Evolutionary conservation across 2,888 invertebrate genomes (phyloP).

Genomic region (Drosophila percnosoma): DNA sequence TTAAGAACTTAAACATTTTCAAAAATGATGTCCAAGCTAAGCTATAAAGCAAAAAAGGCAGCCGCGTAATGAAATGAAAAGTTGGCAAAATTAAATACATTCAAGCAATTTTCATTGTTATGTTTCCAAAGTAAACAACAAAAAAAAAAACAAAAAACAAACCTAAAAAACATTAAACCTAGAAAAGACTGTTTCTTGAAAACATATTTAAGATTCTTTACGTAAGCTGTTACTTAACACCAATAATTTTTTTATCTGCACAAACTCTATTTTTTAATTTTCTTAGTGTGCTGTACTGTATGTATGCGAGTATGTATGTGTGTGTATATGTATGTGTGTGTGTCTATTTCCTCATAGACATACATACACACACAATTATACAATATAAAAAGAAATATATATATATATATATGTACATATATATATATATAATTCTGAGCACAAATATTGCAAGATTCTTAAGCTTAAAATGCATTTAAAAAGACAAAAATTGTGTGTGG

Average conservation of each 20-base stretch:
- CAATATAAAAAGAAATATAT: constrained; percentile 2
- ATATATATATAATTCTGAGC: constrained; percentile 45
- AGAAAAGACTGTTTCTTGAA: constrained; percentile 43
- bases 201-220: constrained; percentile 39
- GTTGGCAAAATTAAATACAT: constrained; percentile 23
- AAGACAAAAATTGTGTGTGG: constrained; percentile 26
- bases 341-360: constrained; percentile 4
- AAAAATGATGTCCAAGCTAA: constrained; percentile 59
- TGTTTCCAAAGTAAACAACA: constrained; percentile 63
- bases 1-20: constrained; percentile 29
- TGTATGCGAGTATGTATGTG: constrained; percentile 5
- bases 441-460: constrained; percentile 53
- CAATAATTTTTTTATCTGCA: constrained; percentile 15
- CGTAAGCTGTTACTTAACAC: constrained; percentile 27
- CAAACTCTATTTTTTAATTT: constrained; percentile 11
- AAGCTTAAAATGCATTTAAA: constrained; percentile 71
- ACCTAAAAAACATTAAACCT: constrained; percentile 52
- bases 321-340: constrained; percentile 1
- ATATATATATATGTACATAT: neutral
- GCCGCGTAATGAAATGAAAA: constrained; percentile 11
- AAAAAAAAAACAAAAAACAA: constrained; percentile 19
- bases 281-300: neutral
- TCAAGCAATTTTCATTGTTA: constrained; percentile 54
- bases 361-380: constrained; percentile 3
- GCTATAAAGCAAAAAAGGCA: constrained; percentile 38